A percentile compares a stretch with the other conserved stretches of the same genome.
These are phyloP conservation scores for Vulpes vulpes DNA, from an alignment of 2,113 vertebrate species.

Conservation along the genomic window DNA sequence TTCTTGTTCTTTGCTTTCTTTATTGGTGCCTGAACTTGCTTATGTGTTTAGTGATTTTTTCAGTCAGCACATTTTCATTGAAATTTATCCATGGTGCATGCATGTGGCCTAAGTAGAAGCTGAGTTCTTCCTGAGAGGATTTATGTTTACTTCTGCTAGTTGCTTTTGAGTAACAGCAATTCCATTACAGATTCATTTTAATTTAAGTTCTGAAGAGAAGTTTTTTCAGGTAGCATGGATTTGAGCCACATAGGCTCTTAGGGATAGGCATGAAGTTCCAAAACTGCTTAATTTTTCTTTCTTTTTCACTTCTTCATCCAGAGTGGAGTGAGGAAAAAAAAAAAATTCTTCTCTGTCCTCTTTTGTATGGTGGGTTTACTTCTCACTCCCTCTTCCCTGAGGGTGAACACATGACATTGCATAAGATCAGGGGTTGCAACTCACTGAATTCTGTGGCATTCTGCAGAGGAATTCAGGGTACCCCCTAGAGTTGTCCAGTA, in stretches of 20 bases:
- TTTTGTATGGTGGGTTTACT: background rate
- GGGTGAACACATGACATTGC: background rate
- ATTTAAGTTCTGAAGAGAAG: constrained; percentile 18
- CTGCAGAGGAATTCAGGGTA: background rate
- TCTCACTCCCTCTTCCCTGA: background rate
- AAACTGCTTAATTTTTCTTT: background rate
- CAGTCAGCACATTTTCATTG: constrained; percentile 19
- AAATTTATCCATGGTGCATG: constrained; percentile 20
- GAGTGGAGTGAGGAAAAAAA: background rate
- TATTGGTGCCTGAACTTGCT: background rate
- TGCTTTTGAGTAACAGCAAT: background rate
- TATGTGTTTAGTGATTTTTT: constrained; percentile 34
- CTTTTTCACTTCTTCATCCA: background rate
- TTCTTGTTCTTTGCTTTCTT: background rate
- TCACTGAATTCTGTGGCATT: background rate
- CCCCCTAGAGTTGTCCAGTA: background rate
- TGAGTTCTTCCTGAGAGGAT: constrained; percentile 27
- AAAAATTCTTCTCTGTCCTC: background rate
- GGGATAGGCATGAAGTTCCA: background rate
- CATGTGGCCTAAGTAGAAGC: background rate
- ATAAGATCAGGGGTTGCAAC: background rate
- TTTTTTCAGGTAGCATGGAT: background rate
- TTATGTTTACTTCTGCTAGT: constrained; percentile 18
- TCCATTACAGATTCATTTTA: background rate
- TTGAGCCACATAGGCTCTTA: background rate